Base-by-base conservation (phyloP, 2,113 vertebrate species). In the Xiphorhynchus elegans region DNA sequence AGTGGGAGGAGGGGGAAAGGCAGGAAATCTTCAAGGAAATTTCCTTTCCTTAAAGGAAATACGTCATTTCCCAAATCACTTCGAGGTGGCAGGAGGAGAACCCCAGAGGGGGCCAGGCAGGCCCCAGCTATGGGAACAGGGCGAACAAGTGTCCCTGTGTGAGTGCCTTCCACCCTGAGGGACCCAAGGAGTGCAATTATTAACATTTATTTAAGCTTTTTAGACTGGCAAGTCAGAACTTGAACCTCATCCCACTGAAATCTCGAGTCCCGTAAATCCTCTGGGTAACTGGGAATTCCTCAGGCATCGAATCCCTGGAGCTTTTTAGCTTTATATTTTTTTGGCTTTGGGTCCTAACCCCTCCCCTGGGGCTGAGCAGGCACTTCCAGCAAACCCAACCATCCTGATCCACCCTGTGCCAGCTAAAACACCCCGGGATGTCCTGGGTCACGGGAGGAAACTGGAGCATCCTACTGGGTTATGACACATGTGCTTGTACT, bases 341-440 rank as follows among this genome's bases (percentile, higher is more conserved):
- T 37, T 60, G 14, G 29, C 33, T 84, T 73, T 74, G 13, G 44
- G 46, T 1, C 1, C 59, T 68, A 81, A 63, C 19, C 67, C 35
- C 39, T 93, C 56, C 50, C 37, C 42, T 1, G 3, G 55, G 69
- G 64, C 88, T 39, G 46, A 87, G 46, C 59, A 77, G 68, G 29
- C 0, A 0, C 49, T 60, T 2, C 5, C 55, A 74, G 55, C 1
- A 3, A 87, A 58, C 4, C 4, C 0, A 0, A 67, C n/a, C 53
- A 46, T 84, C 59, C 69, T 2, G 1, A 29, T 68, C 9, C 35
- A 8, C 24, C 12, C 23, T 3, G 4, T 53, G 29, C 70, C 6
- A 7, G 33, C 25, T 31, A 3, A 66, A 92, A 69, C 19, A 4
- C 55, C 82, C 66, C 0, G 1, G 78, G 49, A 46, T 75, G 59